A percentile compares a stretch with the other conserved stretches of the same genome.
Conservation (phyloP, 2,797 vertebrate genomes). For the Calcarius lapponicus region DNA sequence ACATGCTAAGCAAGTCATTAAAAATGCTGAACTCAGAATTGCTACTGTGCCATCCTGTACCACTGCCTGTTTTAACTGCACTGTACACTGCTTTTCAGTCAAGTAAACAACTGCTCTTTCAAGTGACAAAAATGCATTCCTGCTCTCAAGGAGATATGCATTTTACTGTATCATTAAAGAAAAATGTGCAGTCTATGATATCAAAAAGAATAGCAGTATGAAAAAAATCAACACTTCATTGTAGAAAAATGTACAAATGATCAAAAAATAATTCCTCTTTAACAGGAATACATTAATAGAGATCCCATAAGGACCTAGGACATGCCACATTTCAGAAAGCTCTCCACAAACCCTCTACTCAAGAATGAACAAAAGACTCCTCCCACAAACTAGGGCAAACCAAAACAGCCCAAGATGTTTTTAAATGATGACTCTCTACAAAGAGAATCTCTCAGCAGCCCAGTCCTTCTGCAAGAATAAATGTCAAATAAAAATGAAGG, state of each 20-base stretch:
- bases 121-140: background rate
- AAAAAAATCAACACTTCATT: background rate
- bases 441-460: background rate
- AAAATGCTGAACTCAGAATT: slow-evolving; percentile 11
- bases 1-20: background rate
- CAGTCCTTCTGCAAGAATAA: background rate
- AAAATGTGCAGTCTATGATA: slow-evolving; percentile 39
- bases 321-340: slow-evolving; percentile 12
- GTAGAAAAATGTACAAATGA: slow-evolving; percentile 24
- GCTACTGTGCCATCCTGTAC: slow-evolving; percentile 6
- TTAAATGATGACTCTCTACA: background rate
- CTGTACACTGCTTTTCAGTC: background rate
- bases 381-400: background rate
- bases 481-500: background rate
- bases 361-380: background rate
- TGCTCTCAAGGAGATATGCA: background rate
- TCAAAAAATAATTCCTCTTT: background rate
- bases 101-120: slow-evolving; percentile 46
- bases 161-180: slow-evolving; percentile 42
- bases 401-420: background rate
- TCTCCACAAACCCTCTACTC: background rate
- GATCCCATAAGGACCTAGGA: background rate
- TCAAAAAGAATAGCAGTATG: slow-evolving; percentile 12
- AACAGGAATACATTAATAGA: background rate
- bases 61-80: background rate